Percentiles rank a stretch among this genome's conserved stretches.
Evolutionary conservation across 2,113 vertebrate species (phyloP).

Genomic region (Lanius collurio): DNA sequence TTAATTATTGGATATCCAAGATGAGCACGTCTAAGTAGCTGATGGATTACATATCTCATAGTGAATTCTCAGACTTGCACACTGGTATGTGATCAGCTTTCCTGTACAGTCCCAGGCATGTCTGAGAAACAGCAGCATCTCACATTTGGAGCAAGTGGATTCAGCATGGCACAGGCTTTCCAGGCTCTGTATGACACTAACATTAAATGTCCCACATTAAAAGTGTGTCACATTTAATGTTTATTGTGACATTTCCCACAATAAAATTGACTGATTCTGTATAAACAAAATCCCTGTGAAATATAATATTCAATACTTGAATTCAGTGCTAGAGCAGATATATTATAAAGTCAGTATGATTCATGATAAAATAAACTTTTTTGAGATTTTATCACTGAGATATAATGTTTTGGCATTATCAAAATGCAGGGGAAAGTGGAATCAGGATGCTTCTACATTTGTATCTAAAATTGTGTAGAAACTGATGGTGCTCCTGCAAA

Average conservation of each 20-base stretch:
- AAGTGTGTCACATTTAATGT: not conserved
- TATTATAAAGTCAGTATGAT: conserved; percentile 16
- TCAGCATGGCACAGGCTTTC: not conserved
- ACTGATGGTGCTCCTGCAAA: not conserved
- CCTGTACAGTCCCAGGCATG: not conserved
- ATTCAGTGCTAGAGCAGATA: not conserved
- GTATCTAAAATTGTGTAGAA: conserved; percentile 11
- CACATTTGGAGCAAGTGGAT: not conserved
- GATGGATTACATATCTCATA: not conserved
- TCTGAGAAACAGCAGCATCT: not conserved
- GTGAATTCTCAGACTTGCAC: not conserved
- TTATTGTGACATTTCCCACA: not conserved
- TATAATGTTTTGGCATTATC: conserved; percentile 22
- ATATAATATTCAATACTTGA: not conserved
- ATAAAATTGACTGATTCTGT: not conserved
- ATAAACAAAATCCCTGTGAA: conserved; percentile 1
- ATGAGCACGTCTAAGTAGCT: not conserved
- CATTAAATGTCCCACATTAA: not conserved
- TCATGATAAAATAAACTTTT: conserved; percentile 40
- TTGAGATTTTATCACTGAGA: not conserved
- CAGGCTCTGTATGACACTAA: not conserved
- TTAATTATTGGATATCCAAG: not conserved
- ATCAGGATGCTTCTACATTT: conserved; percentile 9
- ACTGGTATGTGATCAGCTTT: not conserved
- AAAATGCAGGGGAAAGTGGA: conserved; percentile 20